Percentiles rank a stretch among this genome's conserved stretches.
Evolutionary conservation across 2,888 invertebrate genomes (phyloP).

Genomic region (Neoascia interrupta): DNA sequence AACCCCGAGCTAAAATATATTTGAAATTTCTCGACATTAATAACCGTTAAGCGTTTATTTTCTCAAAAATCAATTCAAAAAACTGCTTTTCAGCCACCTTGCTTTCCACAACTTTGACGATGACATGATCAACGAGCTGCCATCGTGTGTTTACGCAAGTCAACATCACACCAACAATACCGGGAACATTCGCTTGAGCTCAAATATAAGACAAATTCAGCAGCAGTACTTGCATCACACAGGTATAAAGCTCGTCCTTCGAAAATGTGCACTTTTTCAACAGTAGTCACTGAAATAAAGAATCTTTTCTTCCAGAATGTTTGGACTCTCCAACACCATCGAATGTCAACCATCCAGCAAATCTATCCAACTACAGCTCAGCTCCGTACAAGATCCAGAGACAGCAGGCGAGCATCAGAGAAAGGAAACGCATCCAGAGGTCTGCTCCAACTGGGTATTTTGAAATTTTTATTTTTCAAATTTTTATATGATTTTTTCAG

Average conservation of each 20-base stretch:
- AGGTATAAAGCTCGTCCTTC: too few species aligned
- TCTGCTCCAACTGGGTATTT: conserved; percentile 92
- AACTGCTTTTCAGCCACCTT: conserved; percentile 77
- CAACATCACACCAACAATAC: conserved; percentile 79
- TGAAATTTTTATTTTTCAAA: conserved; percentile 75
- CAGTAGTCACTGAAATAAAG: too few species aligned
- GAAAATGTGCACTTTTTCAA: too few species aligned
- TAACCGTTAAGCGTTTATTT: too few species aligned
- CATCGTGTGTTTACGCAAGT: conserved; percentile 89
- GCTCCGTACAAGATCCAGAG: conserved; percentile 87
- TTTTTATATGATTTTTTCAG: too few species aligned
- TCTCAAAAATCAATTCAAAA: too few species aligned
- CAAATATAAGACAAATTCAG: conserved; percentile 78
- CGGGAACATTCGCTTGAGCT: conserved; percentile 74
- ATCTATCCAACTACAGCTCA: conserved; percentile 71
- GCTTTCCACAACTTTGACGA: conserved; percentile 79
- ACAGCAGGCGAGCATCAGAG: conserved; percentile 96
- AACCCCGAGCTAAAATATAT: too few species aligned
- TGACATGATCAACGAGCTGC: conserved; percentile 85
- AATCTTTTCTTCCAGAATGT: conserved; percentile 58
- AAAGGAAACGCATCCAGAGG: conserved; percentile 99
- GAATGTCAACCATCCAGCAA: conserved; percentile 71
- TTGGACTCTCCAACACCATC: conserved; percentile 74
- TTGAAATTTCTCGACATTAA: too few species aligned
- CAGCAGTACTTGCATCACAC: conserved; percentile 79